Conservation (phyloP, 2,113 vertebrate species). For the Micromys minutus region DNA sequence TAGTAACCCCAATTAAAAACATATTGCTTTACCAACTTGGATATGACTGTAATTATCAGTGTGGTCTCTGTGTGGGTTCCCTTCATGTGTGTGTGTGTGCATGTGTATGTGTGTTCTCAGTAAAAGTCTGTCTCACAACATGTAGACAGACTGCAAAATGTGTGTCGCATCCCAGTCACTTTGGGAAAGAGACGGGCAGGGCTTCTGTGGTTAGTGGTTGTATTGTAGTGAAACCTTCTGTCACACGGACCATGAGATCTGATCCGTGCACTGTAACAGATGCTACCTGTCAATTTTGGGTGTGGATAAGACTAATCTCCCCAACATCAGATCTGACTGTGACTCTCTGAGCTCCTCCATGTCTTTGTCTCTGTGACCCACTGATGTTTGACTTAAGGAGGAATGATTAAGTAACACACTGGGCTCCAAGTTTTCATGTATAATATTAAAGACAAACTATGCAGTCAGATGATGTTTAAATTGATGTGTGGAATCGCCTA, state of each 20-base stretch:
- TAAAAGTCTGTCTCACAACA: neutral
- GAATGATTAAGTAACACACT: neutral
- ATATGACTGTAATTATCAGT: neutral
- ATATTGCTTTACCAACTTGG: neutral
- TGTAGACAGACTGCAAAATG: neutral
- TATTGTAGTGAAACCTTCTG: rapidly evolving
- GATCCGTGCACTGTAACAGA: rapidly evolving
- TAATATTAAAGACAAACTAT: neutral
- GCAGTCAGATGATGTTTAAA: rapidly evolving
- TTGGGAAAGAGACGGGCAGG: neutral
- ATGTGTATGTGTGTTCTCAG: neutral
- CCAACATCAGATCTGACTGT: rapidly evolving
- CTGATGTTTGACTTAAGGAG: neutral
- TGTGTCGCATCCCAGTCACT: rapidly evolving
- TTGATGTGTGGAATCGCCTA: rapidly evolving
- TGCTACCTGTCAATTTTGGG: too few relatives aligned
- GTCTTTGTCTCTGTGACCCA: neutral
- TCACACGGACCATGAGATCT: rapidly evolving
- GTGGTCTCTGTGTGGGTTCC: neutral
- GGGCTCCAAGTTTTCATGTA: neutral
- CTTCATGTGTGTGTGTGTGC: neutral
- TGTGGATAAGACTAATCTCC: too few relatives aligned
- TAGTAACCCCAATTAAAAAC: neutral
- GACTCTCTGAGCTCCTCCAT: neutral
- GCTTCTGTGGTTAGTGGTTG: neutral